Base-by-base conservation (phyloP, 2,888 invertebrate species). In the Oscheius myriophilus region DNA sequence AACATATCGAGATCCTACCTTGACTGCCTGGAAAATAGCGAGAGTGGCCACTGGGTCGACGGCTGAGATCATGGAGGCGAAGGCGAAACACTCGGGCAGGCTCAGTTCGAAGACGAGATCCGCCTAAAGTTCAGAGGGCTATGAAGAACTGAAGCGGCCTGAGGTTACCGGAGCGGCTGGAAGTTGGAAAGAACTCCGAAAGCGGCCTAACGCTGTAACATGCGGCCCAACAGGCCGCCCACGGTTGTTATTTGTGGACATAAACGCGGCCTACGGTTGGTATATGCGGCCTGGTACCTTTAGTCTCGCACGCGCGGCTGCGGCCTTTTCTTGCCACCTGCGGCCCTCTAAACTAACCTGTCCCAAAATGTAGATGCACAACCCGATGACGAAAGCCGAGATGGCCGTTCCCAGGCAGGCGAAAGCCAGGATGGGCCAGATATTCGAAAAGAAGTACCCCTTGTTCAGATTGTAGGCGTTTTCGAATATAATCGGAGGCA, bases 21-120 rank as follows among this genome's bases (percentile, higher is more conserved):
- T 85, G 26, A 84, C 77, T n/a, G 83, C 84, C 69, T 97, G 95
- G 87, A 98, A 98, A 80, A 98, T 98, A 12, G 98, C 97, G 39
- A 98, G 92, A 0, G 98, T 99, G 4, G 97, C 97, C 0, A 98
- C 97, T 0, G 98, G 98, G 89, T 98, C 98, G 4, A 98, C 97
- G 33, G 98, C 98, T 1, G 96, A 97, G 87, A 98, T 96, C 71
- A 96, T 89, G 0, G 96, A 95, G 9, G 97, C 97, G 89, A 98
- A 98, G 0, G 97, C 97, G 90, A 97, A 97, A 67, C 96, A 96
- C 88, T 98, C 96, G 9, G 96, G 93, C 88, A 96, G 94, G 87
- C 92, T 93, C 69, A 98, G 90, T 87, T 91, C 91, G 87, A 96
- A 97, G 0, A 95, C 95, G 42, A 90, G 86, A 66, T 89, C 88